A percentile compares a stretch with the other conserved stretches of the same genome.
Conservation (phyloP, 2,797 vertebrate genomes). For the Gymnodraco acuticeps region DNA sequence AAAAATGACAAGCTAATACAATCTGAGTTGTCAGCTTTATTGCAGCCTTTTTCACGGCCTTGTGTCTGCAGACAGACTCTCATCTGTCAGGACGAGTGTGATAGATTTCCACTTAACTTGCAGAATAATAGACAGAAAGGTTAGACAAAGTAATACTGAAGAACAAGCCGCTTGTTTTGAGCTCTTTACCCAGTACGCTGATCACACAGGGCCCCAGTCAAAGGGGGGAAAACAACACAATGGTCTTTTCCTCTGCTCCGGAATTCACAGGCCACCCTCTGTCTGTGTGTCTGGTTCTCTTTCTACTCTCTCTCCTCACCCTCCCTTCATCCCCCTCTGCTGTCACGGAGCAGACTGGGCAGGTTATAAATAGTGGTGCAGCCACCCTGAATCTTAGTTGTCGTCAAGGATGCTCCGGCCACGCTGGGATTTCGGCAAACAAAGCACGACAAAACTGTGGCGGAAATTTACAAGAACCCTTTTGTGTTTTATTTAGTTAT, state of each 20-base stretch:
- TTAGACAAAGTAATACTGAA: slow-evolving; percentile 8
- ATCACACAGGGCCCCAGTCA: slow-evolving; percentile 61
- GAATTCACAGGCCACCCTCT: slow-evolving; percentile 73
- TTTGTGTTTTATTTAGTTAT: slow-evolving; percentile 19
- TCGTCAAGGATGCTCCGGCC: slow-evolving; percentile 69
- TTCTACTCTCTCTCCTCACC: slow-evolving; percentile 7
- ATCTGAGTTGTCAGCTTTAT: background rate
- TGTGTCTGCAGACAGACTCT: slow-evolving; percentile 3
- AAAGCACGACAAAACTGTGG: slow-evolving; percentile 60
- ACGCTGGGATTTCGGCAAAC: slow-evolving; percentile 55
- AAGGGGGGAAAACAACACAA: slow-evolving; percentile 59
- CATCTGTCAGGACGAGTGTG: slow-evolving; percentile 13
- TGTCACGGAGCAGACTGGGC: slow-evolving; percentile 74
- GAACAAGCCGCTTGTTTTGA: slow-evolving; percentile 35
- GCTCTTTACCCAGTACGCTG: slow-evolving; percentile 45
- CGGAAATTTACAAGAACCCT: slow-evolving; percentile 46
- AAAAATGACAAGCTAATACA: too few relatives aligned
- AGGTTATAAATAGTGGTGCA: slow-evolving; percentile 83
- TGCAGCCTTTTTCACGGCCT: slow-evolving; percentile 8
- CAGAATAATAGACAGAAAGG: slow-evolving; percentile 30
- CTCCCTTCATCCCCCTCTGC: slow-evolving; percentile 63
- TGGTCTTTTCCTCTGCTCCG: slow-evolving; percentile 72
- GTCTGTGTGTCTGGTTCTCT: slow-evolving; percentile 32
- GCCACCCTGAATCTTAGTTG: slow-evolving; percentile 78
- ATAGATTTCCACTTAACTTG: slow-evolving; percentile 37